Conservation (phyloP, 1,140 invertebrate species). For the Matsumurasca onukii region DNA sequence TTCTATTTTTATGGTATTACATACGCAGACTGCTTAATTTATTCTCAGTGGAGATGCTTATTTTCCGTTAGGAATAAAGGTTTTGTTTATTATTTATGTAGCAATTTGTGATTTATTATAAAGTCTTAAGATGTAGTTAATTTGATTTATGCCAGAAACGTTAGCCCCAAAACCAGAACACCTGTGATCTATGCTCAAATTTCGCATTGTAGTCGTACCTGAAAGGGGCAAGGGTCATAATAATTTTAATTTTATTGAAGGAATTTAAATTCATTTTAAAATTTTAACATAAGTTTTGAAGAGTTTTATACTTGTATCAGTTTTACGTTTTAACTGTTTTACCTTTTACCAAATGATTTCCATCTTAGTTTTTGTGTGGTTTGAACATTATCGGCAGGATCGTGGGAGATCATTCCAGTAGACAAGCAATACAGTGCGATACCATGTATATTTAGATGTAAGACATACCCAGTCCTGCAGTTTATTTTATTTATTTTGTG, state of each 20-base stretch:
- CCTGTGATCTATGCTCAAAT: slow-evolving; percentile 19
- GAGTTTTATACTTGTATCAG: too few relatives aligned
- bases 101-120: slow-evolving; percentile 18
- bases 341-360: background rate
- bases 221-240: background rate
- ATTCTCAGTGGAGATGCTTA: slow-evolving; percentile 9
- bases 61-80: slow-evolving; percentile 8
- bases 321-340: slow-evolving; percentile 11
- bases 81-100: slow-evolving; percentile 19
- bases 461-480: slow-evolving; percentile 25
- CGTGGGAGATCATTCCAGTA: slow-evolving; percentile 27
- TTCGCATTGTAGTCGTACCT: background rate
- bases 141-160: background rate
- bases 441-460: slow-evolving; percentile 33
- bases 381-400: slow-evolving; percentile 20
- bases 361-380: background rate
- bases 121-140: background rate
- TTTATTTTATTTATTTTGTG: slow-evolving; percentile 32
- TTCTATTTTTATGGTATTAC: slow-evolving; percentile 28
- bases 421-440: slow-evolving; percentile 33
- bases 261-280: too few relatives aligned
- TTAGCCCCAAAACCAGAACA: background rate
- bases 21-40: slow-evolving; percentile 24
- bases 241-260: too few relatives aligned
- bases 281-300: too few relatives aligned